phyloP scores from a whole-genome alignment of 2,113 vertebrate species.

The Tinamus guttatus region DNA sequence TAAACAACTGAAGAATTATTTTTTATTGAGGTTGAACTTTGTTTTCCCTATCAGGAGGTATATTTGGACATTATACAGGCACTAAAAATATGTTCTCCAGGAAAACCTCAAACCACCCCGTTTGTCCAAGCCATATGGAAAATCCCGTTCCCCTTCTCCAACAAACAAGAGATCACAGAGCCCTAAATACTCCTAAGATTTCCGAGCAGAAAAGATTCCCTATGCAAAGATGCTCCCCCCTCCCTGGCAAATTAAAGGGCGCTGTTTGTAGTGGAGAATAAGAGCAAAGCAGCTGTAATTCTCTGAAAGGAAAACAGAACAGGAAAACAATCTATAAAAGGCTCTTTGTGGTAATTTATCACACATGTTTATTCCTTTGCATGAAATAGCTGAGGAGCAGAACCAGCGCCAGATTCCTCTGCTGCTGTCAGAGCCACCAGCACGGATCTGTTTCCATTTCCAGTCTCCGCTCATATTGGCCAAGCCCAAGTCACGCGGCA shows the following conservation, averaged over 20 bases:
- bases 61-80: neutral
- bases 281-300: constrained; percentile 58
- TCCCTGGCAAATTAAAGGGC: neutral
- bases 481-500: constrained; percentile 46
- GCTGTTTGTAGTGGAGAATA: constrained; percentile 22
- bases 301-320: constrained; percentile 65
- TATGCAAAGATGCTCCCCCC: neutral
- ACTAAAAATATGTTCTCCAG: constrained; percentile 1
- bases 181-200: neutral
- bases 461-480: constrained; percentile 43
- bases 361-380: constrained; percentile 69
- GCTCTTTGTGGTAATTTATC: constrained; percentile 71
- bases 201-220: neutral
- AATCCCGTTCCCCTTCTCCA: neutral
- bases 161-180: constrained; percentile 23
- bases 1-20: neutral
- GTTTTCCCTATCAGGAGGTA: neutral
- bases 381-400: constrained; percentile 23
- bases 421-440: constrained; percentile 65
- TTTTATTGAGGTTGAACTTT: constrained; percentile 26
- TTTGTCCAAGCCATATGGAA: constrained; percentile 32
- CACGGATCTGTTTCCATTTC: constrained; percentile 68
- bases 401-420: constrained; percentile 53
- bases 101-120: constrained; percentile 1
- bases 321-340: constrained; percentile 70